Conservation (phyloP, 2,888 invertebrate species). For the Siphonodentalium dalli region DNA sequence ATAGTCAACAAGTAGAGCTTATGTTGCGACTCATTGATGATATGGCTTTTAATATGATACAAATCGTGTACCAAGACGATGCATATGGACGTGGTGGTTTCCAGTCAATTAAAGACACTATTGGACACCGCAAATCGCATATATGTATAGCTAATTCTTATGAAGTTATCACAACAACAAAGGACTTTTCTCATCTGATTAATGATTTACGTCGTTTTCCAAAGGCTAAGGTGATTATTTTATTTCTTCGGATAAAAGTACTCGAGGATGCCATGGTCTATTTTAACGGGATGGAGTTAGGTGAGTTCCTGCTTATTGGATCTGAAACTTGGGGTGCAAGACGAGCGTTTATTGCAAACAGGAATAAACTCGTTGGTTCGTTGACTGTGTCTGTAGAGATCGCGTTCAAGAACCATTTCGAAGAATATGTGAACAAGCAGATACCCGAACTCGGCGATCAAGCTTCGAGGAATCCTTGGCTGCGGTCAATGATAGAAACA, state of each 20-base stretch:
- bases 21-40: not conserved
- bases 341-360: conserved; percentile 2
- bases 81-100: not conserved
- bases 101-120: not conserved
- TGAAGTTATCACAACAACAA: not conserved
- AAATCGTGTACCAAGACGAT: not conserved
- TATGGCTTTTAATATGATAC: not conserved
- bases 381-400: conserved; percentile 19
- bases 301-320: conserved; percentile 32
- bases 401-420: conserved; percentile 1
- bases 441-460: not conserved
- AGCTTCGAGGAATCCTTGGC: conserved; percentile 17
- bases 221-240: conserved; percentile 27
- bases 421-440: not conserved
- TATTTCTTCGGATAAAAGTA: conserved; percentile 26
- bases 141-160: conserved; percentile 10
- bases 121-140: not conserved
- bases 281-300: conserved; percentile 5
- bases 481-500: not conserved
- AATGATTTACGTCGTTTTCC: conserved; percentile 16
- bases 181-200: conserved; percentile 6
- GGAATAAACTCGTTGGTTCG: conserved; percentile 20
- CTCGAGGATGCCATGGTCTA: conserved; percentile 1
- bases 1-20: not conserved
- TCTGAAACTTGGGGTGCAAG: conserved; percentile 29